phyloP scores from a whole-genome alignment of 2,797 vertebrate species.

The Furcifer pardalis region DNA sequence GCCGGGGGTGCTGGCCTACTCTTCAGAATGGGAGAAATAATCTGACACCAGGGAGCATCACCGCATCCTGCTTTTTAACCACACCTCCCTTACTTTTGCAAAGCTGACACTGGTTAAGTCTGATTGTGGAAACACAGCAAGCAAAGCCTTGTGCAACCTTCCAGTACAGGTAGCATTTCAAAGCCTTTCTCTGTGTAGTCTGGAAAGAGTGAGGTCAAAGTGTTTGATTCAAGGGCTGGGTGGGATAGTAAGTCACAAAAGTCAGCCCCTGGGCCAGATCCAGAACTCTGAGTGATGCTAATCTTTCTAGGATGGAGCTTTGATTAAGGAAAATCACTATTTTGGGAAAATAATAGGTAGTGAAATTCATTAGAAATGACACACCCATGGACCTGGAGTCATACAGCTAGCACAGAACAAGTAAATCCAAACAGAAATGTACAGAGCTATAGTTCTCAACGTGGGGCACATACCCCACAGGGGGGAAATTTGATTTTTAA shows the following conservation, averaged over 20 bases:
- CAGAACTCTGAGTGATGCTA: not conserved
- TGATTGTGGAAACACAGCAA: conserved; percentile 29
- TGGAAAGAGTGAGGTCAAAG: no score
- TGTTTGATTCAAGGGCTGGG: not conserved
- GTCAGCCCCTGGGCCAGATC: not conserved
- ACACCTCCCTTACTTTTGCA: not conserved
- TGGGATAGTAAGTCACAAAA: no score
- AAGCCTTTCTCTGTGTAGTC: not conserved
- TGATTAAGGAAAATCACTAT: not conserved
- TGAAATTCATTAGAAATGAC: no score
- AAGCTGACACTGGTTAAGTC: conserved; percentile 27
- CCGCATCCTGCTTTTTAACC: not conserved
- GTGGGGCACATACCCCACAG: no score
- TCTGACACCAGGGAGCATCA: not conserved
- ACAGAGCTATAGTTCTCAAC: no score
- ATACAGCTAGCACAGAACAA: not conserved
- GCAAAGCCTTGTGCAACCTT: conserved; percentile 9
- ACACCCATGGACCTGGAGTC: no score
- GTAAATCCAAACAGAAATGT: not conserved
- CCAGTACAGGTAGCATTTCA: not conserved
- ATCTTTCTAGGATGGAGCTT: not conserved
- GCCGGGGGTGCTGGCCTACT: not conserved
- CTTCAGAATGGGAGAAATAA: not conserved
- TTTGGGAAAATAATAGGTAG: not conserved
- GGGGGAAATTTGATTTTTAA: no score